Conservation (phyloP, 2,888 invertebrate species). For the Mylabris sibirica region DNA sequence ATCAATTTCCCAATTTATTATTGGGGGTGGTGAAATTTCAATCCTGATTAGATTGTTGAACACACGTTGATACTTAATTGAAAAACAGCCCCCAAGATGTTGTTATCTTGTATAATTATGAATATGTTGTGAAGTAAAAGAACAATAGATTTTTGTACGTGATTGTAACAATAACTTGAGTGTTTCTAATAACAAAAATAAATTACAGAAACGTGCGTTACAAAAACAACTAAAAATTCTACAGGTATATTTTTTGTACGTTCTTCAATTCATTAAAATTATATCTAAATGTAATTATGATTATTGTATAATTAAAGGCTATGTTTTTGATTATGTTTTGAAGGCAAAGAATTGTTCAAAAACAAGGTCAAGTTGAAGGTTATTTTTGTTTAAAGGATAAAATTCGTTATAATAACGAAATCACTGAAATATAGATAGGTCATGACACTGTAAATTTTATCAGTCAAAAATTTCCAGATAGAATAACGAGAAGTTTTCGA, state of each 20-base stretch:
- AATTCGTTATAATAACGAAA: not conserved
- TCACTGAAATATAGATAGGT: not conserved
- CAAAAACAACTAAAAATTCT: not conserved
- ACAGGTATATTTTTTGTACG: not conserved
- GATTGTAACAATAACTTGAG: no score
- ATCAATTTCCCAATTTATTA: not conserved
- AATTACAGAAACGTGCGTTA: no score
- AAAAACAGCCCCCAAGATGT: no score
- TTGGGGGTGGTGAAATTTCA: not conserved
- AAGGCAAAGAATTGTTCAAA: not conserved
- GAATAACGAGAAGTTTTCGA: not conserved
- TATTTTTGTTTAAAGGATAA: slow-evolving; percentile 12
- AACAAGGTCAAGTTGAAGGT: slow-evolving; percentile 30
- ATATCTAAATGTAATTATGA: no score
- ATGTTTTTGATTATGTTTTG: not conserved
- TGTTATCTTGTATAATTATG: no score
- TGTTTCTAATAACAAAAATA: no score
- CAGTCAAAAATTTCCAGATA: not conserved
- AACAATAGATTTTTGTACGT: no score
- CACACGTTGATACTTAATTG: not conserved
- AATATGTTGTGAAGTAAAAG: no score
- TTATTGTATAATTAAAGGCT: slow-evolving; percentile 18
- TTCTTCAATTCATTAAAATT: no score
- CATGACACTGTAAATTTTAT: not conserved
- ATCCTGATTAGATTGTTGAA: not conserved